Evolutionary conservation across 2,797 vertebrate genomes (phyloP).

Genomic region (Pygocentrus nattereri): DNA sequence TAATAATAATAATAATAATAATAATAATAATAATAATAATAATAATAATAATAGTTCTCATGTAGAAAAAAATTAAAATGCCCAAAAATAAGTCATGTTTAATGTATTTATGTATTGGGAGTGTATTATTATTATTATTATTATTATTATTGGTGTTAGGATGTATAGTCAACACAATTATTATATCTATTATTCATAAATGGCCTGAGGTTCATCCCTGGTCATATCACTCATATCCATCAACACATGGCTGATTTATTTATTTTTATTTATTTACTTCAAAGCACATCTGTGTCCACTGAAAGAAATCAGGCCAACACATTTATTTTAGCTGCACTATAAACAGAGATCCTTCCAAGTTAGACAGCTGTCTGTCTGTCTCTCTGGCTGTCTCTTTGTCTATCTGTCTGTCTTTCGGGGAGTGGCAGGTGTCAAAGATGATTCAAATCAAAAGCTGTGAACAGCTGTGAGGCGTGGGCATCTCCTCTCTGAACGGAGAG

Average conservation of each 20-base stretch:
- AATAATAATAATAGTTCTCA: too few relatives aligned
- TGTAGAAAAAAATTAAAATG: too few relatives aligned
- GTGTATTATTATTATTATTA: not conserved
- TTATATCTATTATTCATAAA: not conserved
- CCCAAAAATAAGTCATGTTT: too few relatives aligned
- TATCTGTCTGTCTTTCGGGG: conserved; percentile 55
- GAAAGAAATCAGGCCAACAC: conserved; percentile 21
- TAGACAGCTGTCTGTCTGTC: conserved; percentile 17
- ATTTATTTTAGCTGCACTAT: conserved; percentile 35
- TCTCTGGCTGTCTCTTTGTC: conserved; percentile 54
- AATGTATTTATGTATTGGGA: too few relatives aligned
- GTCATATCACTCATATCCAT: conserved; percentile 34
- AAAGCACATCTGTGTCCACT: conserved; percentile 19
- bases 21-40: not conserved
- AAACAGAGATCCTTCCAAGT: conserved; percentile 28
- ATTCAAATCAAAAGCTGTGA: conserved; percentile 65
- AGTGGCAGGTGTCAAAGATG: conserved; percentile 61
- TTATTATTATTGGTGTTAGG: not conserved
- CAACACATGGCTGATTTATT: conserved; percentile 22
- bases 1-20: too few relatives aligned
- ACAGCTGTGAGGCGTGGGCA: not conserved
- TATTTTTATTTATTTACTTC: not conserved
- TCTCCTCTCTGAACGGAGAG: not conserved
- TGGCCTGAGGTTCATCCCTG: not conserved
- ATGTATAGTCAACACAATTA: too few relatives aligned